Conservation (phyloP, 2,888 invertebrate genomes). For the Pogonocherus hispidulus region DNA sequence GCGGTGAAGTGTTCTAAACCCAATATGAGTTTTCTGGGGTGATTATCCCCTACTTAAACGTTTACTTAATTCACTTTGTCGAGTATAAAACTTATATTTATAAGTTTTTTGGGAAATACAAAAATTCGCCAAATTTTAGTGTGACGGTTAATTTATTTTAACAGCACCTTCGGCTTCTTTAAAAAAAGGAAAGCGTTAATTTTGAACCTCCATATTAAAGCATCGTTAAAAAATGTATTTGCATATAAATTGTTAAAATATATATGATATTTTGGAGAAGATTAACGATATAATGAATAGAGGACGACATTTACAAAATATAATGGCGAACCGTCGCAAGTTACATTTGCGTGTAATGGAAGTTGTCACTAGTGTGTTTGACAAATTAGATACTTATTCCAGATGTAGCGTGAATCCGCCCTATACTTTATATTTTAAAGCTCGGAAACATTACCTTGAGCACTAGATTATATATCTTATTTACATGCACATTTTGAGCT, state of each 20-base stretch:
- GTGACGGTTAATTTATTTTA: no score
- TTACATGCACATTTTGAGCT: slow-evolving; percentile 35
- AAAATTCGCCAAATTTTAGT: no score
- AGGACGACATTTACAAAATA: slow-evolving; percentile 25
- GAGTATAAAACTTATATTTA: no score
- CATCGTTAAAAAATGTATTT: slow-evolving; percentile 12
- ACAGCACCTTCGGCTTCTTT: no score
- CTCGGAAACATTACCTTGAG: slow-evolving; percentile 35
- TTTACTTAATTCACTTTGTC: no score
- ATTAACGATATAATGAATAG: slow-evolving; percentile 24
- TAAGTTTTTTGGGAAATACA: no score
- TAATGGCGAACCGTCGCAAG: slow-evolving; percentile 26
- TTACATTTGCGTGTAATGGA: slow-evolving; percentile 39
- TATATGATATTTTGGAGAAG: neutral
- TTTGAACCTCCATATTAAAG: neutral
- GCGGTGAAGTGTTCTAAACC: no score
- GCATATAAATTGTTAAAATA: slow-evolving; percentile 17
- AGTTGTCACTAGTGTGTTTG: slow-evolving; percentile 44
- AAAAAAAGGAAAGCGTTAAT: no score
- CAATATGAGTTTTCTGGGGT: no score
- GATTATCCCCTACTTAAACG: no score
- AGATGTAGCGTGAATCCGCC: slow-evolving; percentile 28
- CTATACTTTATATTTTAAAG: slow-evolving; percentile 37
- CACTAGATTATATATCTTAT: slow-evolving; percentile 38
- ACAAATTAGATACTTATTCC: slow-evolving; percentile 48